phyloP scores from a whole-genome alignment of 2,797 vertebrate genomes.

The Psittacula echo region DNA sequence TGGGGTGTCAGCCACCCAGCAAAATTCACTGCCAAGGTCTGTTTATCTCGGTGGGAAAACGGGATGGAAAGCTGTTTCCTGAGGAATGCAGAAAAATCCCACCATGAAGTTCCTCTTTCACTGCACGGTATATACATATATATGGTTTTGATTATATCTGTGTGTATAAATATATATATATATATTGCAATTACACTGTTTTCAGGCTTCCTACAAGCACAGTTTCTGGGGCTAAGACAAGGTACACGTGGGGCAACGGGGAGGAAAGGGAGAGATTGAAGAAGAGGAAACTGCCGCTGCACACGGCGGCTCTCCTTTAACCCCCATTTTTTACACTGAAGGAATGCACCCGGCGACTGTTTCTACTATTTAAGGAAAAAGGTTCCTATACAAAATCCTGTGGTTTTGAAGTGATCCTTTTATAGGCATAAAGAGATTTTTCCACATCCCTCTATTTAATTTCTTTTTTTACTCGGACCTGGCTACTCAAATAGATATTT shows the following conservation, averaged over 20 bases:
- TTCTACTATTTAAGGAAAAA: slow-evolving; percentile 70
- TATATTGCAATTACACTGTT: neutral
- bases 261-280: neutral
- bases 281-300: neutral
- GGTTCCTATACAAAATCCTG: slow-evolving; percentile 66
- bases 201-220: neutral
- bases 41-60: neutral
- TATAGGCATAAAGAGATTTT: slow-evolving; percentile 69
- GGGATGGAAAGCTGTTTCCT: neutral
- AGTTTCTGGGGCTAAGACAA: neutral
- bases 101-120: neutral
- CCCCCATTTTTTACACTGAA: slow-evolving; percentile 25
- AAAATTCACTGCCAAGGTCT: neutral
- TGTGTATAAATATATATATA: neutral
- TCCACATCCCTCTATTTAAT: slow-evolving; percentile 49
- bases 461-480: slow-evolving; percentile 42
- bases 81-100: neutral
- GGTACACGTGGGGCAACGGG: fast-evolving
- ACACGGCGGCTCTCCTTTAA: neutral
- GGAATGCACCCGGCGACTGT: slow-evolving; percentile 38
- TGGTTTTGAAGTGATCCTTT: slow-evolving; percentile 68
- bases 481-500: slow-evolving; percentile 15
- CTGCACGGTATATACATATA: neutral
- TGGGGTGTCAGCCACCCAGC: neutral
- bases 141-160: neutral